phyloP scores from a whole-genome alignment of 2,797 vertebrate species.

The Enteromius anoplus region DNA sequence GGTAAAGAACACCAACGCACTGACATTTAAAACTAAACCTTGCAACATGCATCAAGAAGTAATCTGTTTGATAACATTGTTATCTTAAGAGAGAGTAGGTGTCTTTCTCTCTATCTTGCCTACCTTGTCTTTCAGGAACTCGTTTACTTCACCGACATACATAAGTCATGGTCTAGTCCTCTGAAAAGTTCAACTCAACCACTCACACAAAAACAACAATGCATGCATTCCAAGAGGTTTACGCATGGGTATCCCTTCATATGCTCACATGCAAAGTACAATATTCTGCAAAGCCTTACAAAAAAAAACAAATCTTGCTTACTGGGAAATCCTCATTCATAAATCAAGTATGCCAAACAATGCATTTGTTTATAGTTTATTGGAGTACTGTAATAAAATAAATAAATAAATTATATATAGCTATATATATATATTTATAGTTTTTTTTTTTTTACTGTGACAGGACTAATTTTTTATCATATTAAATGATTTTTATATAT shows the following conservation, averaged over 20 bases:
- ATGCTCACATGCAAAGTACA: neutral
- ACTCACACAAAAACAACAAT: slow-evolving; percentile 19
- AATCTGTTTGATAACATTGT: slow-evolving; percentile 1
- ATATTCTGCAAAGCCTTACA: neutral
- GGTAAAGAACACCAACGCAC: slow-evolving; percentile 26
- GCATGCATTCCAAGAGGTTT: slow-evolving; percentile 21
- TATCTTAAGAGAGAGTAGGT: neutral
- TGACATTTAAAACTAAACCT: slow-evolving; percentile 40
- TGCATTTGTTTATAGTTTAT: neutral
- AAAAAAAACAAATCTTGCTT: neutral
- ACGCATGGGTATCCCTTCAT: neutral
- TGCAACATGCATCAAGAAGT: slow-evolving; percentile 2
- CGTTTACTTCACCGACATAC: neutral
- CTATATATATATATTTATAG: neutral
- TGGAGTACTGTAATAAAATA: neutral
- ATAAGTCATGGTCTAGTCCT: slow-evolving; percentile 2
- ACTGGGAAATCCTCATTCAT: slow-evolving; percentile 5
- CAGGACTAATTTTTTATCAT: neutral
- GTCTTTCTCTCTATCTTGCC: neutral
- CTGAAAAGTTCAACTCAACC: slow-evolving; percentile 8
- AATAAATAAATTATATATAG: neutral
- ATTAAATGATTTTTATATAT: neutral
- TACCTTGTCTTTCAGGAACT: slow-evolving; percentile 27
- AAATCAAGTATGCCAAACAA: neutral
- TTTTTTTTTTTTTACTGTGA: neutral